Base-by-base conservation (phyloP, 2,888 invertebrate genomes). In the Acleris holmiana region DNA sequence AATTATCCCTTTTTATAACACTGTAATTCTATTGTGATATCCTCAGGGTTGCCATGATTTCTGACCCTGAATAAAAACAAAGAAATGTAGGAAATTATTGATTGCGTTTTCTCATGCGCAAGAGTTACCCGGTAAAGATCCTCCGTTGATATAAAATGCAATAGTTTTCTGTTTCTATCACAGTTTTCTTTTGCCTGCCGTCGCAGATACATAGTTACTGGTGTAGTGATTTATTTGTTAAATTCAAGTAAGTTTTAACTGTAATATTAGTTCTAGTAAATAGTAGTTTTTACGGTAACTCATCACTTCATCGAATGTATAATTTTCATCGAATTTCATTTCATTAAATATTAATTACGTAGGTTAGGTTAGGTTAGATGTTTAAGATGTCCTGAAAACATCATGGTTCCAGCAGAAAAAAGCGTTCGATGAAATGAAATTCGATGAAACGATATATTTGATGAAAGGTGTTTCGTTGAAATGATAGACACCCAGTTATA, bases 51-150 rank as follows among this genome's bases (percentile, higher is more conserved):
- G 19, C 19, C 19, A 19, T 54, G 2, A 21, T 21, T 15, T 6
- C 7, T 40, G n/a, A 23, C 55, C 55, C 29, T 57, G 56, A 47
- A 57, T 46, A 57, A 56, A 17, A 55, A 55, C 46, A 57, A 47
- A 47, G 56, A 47, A 29, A 57, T 7, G 19, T 15, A 56, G 13
- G n/a, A 35, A 29, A 7, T 47, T 57, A 57, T 29, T 10, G 10
- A 55, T 47, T 29, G 46, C 15, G 25, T 47, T 57, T 29, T 47
- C 25, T 29, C 29, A 57, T 17, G 23, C 19, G 21, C 19, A 2
- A 29, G 35, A 19, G 19, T 40, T 18, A 54, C 40, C 40, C 44
- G 21, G n/a, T 55, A 44, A 53, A 35, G 55, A 44, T 55, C 15
- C 41, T 44, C 44, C 6, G 5, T 41, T 41, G 55, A 2, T 55